Percentiles rank a stretch among this genome's conserved stretches.
phyloP scores from a whole-genome alignment of 2,888 invertebrate genomes.

The Pollenia amentaria region DNA sequence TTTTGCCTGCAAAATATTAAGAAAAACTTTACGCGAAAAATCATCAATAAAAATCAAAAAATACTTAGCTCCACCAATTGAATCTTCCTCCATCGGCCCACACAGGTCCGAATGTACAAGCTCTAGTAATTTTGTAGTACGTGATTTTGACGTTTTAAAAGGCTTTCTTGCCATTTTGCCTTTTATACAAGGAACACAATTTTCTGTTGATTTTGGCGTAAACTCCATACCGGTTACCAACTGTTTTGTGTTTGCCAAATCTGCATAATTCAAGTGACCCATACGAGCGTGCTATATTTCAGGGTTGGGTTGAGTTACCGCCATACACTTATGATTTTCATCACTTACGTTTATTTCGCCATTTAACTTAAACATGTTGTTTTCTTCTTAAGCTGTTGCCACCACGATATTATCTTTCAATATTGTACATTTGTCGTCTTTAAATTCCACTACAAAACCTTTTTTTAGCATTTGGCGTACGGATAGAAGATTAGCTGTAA shows the following conservation, averaged over 20 bases:
- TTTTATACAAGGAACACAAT: slow-evolving; percentile 11
- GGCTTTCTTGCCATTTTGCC: slow-evolving; percentile 37
- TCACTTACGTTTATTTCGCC: too few relatives aligned
- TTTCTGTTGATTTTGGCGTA: not conserved
- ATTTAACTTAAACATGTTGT: slow-evolving; percentile 24
- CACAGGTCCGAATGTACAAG: slow-evolving; percentile 51
- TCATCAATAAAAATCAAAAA: slow-evolving; percentile 82
- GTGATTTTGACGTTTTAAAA: slow-evolving; percentile 17
- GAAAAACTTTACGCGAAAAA: slow-evolving; percentile 72
- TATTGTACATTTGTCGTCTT: not conserved
- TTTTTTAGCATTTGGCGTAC: slow-evolving; percentile 46
- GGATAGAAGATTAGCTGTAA: slow-evolving; percentile 51
- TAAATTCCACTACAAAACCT: slow-evolving; percentile 30
- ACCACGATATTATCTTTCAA: too few relatives aligned
- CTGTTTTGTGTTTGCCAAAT: not conserved
- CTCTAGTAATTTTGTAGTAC: slow-evolving; percentile 22
- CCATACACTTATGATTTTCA: too few relatives aligned
- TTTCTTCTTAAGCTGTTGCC: too few relatives aligned
- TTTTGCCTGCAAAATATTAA: slow-evolving; percentile 56
- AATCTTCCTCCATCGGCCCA: slow-evolving; percentile 37
- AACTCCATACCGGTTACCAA: not conserved
- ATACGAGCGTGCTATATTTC: not conserved
- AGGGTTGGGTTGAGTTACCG: too few relatives aligned
- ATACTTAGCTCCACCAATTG: slow-evolving; percentile 75
- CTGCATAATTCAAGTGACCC: not conserved